These are phyloP conservation scores for Microplitis manilae DNA, from an alignment of 2,888 invertebrate species.

Conservation along the genomic window DNA sequence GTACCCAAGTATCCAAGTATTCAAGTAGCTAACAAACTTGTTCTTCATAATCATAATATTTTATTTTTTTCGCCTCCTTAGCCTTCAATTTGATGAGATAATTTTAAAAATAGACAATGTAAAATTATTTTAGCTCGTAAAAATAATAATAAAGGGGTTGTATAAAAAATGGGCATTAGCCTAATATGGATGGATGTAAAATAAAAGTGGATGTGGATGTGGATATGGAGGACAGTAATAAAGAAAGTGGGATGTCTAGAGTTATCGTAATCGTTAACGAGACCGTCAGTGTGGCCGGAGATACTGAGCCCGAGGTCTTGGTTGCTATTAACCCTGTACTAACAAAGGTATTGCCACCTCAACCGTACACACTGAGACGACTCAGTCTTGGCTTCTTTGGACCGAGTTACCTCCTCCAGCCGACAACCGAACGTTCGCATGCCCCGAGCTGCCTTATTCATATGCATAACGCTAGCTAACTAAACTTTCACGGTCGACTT, in stretches of 20 bases:
- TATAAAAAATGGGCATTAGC: not conserved
- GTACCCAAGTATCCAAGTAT: not conserved
- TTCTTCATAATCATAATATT: not conserved
- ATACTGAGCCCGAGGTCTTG: constrained; percentile 60
- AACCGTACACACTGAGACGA: constrained; percentile 41
- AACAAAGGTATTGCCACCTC: constrained; percentile 68
- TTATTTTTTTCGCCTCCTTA: not conserved
- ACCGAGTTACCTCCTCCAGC: constrained; percentile 13
- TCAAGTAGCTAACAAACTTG: not conserved
- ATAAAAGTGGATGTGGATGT: constrained; percentile 19
- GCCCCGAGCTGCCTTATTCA: constrained; percentile 64
- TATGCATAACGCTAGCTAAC: constrained; percentile 69
- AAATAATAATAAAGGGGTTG: too few relatives aligned
- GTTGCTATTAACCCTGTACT: constrained; percentile 66
- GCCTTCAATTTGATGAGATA: not conserved
- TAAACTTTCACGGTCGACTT: constrained; percentile 66
- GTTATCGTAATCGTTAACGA: constrained; percentile 67
- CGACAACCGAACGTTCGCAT: constrained; percentile 52
- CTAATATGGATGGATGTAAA: not conserved
- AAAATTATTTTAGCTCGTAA: too few relatives aligned
- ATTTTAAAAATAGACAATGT: too few relatives aligned
- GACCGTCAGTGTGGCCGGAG: constrained; percentile 62
- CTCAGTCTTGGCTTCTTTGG: constrained; percentile 26
- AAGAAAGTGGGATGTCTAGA: constrained; percentile 41
- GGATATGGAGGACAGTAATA: not conserved